Evolutionary conservation across 1,140 invertebrate genomes (phyloP), one percentile per base, ranked within the genome.

Genomic region (Saccostrea glomerata): DNA sequence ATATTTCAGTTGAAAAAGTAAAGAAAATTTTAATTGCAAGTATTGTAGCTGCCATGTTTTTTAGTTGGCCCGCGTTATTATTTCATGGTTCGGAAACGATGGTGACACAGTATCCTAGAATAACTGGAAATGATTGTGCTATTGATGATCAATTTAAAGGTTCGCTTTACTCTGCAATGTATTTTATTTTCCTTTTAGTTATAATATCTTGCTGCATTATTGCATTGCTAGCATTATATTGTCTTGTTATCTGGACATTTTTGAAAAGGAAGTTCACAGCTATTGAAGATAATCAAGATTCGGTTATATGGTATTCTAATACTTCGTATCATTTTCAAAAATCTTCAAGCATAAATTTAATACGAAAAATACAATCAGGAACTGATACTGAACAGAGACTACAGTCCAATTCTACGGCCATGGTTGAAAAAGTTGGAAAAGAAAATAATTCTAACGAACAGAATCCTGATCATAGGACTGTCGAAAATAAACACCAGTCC

Each of bases 31-130:
- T 85, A n/a, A 47, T 66, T 30, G 20, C 25, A 5, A 70, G 13
- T 60, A 15, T 85, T 20, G 6, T 66, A 17, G 56, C n/a, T 82
- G 73, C 4, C 12, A 11, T 88, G 0, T 4, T 88, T 12, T 25
- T 86, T 1, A 63, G 70, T 17, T 86, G 88, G 85, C 88, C 88
- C 7, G 70, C 70, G 11, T 1, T 56, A 25, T 36, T 89, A 23
- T 84, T 89, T 63, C 77, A 89, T 56, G 88, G 88, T 13, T 40
- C 85, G 2, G 88, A 86, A 70, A 86, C 56, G 12, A 40, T 86
- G 12, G 15, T 25, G 66, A 84, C 82, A n/a, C n/a, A 20, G 0
- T 63, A 30, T 63, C 36, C 47, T 3, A 56, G 23, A 12, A 40
- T 85, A 23, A 20, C 58, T 1, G 84, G 84, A 60, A 40, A 60